Evolutionary conservation across 1,140 invertebrate species (phyloP).

Genomic region (Aphis gossypii): DNA sequence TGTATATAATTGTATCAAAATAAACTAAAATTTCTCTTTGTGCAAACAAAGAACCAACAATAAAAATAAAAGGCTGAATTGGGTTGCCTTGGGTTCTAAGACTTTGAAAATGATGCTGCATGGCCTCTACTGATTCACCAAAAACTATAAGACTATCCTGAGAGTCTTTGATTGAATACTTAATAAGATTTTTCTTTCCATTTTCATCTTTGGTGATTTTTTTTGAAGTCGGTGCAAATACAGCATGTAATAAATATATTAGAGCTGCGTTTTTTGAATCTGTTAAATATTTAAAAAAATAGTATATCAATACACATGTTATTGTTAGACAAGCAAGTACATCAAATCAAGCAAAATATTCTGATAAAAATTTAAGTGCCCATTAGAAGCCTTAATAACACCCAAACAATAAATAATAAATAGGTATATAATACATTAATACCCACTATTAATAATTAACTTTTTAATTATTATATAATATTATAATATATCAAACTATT

Average conservation of each 20-base stretch:
- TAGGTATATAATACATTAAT: too few species aligned
- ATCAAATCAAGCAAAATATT: too few species aligned
- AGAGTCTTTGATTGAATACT: neutral
- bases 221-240: conserved; percentile 5
- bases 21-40: conserved; percentile 16
- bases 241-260: neutral
- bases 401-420: neutral
- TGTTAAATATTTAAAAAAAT: neutral
- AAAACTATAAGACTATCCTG: neutral
- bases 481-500: too few species aligned
- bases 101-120: neutral
- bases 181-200: conserved; percentile 9
- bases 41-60: neutral
- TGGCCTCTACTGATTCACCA: neutral
- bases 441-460: too few species aligned
- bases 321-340: neutral
- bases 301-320: neutral
- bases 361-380: too few species aligned
- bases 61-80: neutral
- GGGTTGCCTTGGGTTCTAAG: neutral
- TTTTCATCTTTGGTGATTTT: neutral
- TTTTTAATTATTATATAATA: too few species aligned
- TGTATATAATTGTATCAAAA: conserved; percentile 6
- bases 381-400: too few species aligned
- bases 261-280: neutral